Base-by-base conservation (phyloP, 2,888 invertebrate species). In the Seira musarum region DNA sequence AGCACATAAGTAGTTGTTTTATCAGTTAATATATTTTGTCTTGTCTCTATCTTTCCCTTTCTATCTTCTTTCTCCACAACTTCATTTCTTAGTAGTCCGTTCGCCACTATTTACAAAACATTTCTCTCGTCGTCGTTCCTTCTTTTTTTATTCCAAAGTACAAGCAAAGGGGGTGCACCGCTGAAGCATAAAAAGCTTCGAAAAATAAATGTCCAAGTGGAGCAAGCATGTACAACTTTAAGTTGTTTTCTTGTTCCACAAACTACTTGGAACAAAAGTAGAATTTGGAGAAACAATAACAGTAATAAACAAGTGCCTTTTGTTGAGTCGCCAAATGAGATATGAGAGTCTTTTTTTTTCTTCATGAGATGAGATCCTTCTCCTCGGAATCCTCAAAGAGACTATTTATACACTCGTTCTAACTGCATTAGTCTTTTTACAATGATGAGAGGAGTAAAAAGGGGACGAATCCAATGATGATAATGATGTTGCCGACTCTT, bases 1-100 rank as follows among this genome's bases (percentile, higher is more conserved):
- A 81, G 82, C 77, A 74, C 80, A 74, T 80, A 80, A 80, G 80
- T 74, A 80, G 69, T 74, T 69, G 80, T 80, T 80, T 68, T 74
- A 80, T 74, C 80, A 74, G 80, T 80, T 74, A 73, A 80, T 80
- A 80, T 80, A 68, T 80, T 80, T 72, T 72, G 60, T 60, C 61
- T 63, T 71, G n/a, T 64, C 35, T 53, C 24, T 46, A 6, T 61
- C 30, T 75, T 22, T 68, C 35, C 61, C 53, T 35, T 25, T 76
- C 60, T 70, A n/a, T n/a, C 65, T 63, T 64, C 63, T 73, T 63
- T 67, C 65, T 74, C 60, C 64, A 53, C 21, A 24, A 10, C 15
- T 24, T 21, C 15, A 15, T 49, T 24, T 67, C 46, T 15, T 67
- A 13, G 40, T 40, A 8, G 13, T 40, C 13, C 13, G 6, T 40